Evolutionary conservation across 2,113 vertebrate genomes (phyloP).

Genomic region (Gadus macrocephalus): DNA sequence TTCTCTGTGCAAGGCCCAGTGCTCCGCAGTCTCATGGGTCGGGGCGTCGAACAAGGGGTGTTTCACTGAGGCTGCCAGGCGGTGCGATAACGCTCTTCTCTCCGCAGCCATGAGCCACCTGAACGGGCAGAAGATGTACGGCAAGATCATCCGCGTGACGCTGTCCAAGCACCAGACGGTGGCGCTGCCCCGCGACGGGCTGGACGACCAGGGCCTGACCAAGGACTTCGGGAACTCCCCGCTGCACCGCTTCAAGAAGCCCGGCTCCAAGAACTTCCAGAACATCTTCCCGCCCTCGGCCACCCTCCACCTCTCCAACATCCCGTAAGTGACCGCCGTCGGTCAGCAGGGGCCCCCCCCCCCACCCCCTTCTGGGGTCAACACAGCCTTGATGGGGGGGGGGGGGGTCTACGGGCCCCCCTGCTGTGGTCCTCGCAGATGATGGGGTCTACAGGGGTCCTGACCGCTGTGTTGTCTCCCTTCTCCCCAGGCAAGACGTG

Average conservation of each 20-base stretch:
- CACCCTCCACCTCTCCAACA: constrained; percentile 94
- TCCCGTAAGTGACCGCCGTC: constrained; percentile 79
- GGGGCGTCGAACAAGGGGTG: too few species aligned
- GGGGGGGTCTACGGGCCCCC: too few species aligned
- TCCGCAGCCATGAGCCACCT: constrained; percentile 92
- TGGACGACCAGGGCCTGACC: constrained; percentile 95
- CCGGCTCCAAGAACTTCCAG: constrained; percentile 96
- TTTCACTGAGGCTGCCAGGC: too few species aligned
- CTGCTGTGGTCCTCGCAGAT: too few species aligned
- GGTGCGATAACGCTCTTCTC: too few species aligned
- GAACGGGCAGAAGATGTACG: constrained; percentile 97
- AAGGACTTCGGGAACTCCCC: constrained; percentile 96
- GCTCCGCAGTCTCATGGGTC: too few species aligned
- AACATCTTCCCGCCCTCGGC: constrained; percentile 97
- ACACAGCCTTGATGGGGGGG: too few species aligned
- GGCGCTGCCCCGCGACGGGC: constrained; percentile 91
- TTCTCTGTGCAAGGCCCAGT: too few species aligned
- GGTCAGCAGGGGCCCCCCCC: too few species aligned
- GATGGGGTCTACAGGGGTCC: too few species aligned
- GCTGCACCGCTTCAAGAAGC: constrained; percentile 96
- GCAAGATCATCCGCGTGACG: constrained; percentile 95
- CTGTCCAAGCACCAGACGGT: constrained; percentile 96
- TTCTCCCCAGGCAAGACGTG: constrained; percentile 81
- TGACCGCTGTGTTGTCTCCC: constrained; percentile 8
- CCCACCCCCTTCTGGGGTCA: too few species aligned